Percentiles rank a stretch among this genome's conserved stretches.
These are phyloP conservation scores for Epinotia demarniana DNA, from an alignment of 2,888 invertebrate genomes.

Conservation along the genomic window DNA sequence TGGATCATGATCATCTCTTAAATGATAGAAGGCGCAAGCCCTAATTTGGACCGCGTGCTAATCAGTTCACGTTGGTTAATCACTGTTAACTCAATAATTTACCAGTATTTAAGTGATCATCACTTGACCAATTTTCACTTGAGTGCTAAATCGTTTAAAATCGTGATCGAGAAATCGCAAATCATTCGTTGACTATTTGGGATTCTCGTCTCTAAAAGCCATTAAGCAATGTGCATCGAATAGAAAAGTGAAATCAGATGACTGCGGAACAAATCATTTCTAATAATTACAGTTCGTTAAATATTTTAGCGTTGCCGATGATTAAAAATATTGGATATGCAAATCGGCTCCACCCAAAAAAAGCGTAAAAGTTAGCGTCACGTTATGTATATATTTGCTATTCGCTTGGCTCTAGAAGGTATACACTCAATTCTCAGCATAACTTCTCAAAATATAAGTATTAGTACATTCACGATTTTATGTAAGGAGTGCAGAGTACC, in stretches of 20 bases:
- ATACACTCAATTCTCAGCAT: too few relatives aligned
- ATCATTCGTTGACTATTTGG: constrained; percentile 28
- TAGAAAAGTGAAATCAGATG: constrained; percentile 38
- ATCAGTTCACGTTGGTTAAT: background rate
- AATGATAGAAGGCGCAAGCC: background rate
- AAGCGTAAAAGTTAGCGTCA: constrained; percentile 13
- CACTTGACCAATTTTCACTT: background rate
- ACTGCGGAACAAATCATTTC: constrained; percentile 38
- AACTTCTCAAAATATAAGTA: background rate
- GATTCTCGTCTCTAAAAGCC: constrained; percentile 24
- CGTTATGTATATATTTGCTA: constrained; percentile 33
- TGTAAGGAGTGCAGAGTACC: too few relatives aligned
- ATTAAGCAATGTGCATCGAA: constrained; percentile 35
- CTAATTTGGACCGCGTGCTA: background rate
- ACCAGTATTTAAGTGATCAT: background rate
- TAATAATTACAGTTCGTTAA: constrained; percentile 33
- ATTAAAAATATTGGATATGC: constrained; percentile 40
- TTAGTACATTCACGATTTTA: background rate
- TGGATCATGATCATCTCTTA: background rate
- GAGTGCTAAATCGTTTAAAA: constrained; percentile 18
- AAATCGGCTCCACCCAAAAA: constrained; percentile 25
- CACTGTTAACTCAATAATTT: background rate
- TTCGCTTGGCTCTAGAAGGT: background rate
- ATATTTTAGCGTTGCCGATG: constrained; percentile 12
- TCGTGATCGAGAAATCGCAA: constrained; percentile 29